A percentile compares a stretch with the other conserved stretches of the same genome.
phyloP scores from a whole-genome alignment of 2,797 vertebrate species.

The Capromys pilorides region DNA sequence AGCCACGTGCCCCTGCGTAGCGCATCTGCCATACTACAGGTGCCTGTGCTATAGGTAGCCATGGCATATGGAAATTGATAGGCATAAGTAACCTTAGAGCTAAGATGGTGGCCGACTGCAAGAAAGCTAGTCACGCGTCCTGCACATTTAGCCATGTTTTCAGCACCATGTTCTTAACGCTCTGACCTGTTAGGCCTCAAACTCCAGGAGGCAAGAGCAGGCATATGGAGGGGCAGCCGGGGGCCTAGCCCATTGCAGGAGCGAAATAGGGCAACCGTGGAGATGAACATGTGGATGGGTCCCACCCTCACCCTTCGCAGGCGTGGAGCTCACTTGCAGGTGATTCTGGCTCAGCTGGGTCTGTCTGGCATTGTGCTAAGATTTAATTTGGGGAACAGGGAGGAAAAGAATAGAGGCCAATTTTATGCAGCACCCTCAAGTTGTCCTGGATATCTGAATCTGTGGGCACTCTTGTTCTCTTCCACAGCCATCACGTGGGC shows the following conservation, averaged over 20 bases:
- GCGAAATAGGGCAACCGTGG: background rate
- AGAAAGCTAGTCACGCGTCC: background rate
- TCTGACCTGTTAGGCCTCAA: background rate
- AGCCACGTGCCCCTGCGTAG: accelerated
- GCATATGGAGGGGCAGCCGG: background rate
- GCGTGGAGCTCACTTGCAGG: background rate
- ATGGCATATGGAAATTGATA: accelerated
- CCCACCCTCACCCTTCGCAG: background rate
- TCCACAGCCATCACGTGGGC: background rate
- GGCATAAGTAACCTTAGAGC: background rate
- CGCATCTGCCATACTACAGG: background rate
- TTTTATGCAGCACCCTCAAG: background rate
- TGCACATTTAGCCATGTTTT: background rate
- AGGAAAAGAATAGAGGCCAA: background rate
- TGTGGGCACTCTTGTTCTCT: background rate
- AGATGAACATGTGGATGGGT: background rate
- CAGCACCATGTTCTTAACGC: background rate
- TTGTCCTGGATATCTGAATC: background rate
- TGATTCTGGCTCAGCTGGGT: background rate
- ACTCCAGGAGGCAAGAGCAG: background rate
- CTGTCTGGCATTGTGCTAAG: background rate
- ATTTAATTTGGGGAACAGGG: background rate
- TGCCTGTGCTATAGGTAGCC: too few relatives aligned
- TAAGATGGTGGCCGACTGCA: background rate
- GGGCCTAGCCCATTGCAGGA: background rate